A percentile compares a stretch with the other conserved stretches of the same genome.
These are phyloP conservation scores for Drosophila suzukii DNA, from an alignment of 1,140 invertebrate species.

Conservation along the genomic window DNA sequence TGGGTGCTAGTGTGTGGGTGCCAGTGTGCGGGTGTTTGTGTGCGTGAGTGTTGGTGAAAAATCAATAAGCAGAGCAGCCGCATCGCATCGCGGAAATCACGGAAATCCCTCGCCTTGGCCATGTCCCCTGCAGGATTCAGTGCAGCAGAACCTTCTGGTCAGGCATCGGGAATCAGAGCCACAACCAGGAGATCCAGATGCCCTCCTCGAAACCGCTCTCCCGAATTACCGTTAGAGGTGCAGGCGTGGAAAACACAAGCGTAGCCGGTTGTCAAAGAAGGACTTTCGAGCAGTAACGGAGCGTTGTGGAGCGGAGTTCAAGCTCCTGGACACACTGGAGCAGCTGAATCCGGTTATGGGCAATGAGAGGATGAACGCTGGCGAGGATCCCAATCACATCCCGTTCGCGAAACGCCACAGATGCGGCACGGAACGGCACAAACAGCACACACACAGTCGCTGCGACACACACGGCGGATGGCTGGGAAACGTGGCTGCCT, in stretches of 20 bases:
- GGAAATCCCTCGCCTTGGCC: conserved; percentile 25
- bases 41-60: conserved; percentile 49
- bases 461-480: conserved; percentile 20
- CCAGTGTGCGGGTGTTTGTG: conserved; percentile 11
- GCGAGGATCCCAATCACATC: conserved; percentile 17
- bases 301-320: neutral
- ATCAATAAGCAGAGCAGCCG: conserved; percentile 54
- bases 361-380: conserved; percentile 3
- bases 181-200: neutral
- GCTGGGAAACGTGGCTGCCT: conserved; percentile 40
- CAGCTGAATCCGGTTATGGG: neutral
- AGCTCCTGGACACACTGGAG: neutral
- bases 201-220: neutral
- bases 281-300: neutral
- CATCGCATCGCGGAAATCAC: conserved; percentile 18
- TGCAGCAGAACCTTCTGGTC: conserved; percentile 1
- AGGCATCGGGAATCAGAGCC: neutral
- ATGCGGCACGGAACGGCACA: conserved; percentile 26
- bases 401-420: conserved; percentile 24
- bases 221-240: conserved; percentile 7
- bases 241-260: neutral
- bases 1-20: conserved; percentile 2
- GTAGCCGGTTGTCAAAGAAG: neutral
- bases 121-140: conserved; percentile 18
- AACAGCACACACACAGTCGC: conserved; percentile 17